Conservation (phyloP, 2,113 vertebrate species). For the Aphyosemion australe region DNA sequence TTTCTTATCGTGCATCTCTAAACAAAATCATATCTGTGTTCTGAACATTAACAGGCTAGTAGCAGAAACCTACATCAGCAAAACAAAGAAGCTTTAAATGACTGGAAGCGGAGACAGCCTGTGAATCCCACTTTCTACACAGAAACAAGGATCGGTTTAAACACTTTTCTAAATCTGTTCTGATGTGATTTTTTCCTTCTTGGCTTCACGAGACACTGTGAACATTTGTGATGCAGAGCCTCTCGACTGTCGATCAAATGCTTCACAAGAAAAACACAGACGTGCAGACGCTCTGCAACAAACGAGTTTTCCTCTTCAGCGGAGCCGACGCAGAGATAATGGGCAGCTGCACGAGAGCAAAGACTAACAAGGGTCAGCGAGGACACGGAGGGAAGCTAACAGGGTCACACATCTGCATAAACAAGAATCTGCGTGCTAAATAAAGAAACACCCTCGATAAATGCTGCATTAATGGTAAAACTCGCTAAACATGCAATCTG, state of each 20-base stretch:
- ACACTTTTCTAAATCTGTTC: conserved; percentile 34
- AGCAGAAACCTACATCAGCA: background rate
- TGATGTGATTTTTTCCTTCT: conserved; percentile 33
- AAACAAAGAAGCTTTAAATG: conserved; percentile 31
- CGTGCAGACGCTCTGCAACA: conserved; percentile 28
- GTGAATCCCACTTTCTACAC: conserved; percentile 34
- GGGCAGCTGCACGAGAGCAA: conserved; percentile 48
- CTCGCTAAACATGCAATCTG: conserved; percentile 37
- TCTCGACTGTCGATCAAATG: conserved; percentile 44
- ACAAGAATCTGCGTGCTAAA: conserved; percentile 53
- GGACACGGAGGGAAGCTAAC: conserved; percentile 48
- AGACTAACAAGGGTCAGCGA: conserved; percentile 63
- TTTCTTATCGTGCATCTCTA: background rate
- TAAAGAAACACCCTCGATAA: conserved; percentile 42
- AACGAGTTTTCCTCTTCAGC: conserved; percentile 57
- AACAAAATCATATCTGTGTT: background rate
- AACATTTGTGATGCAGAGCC: conserved; percentile 35
- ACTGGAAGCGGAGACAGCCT: conserved; percentile 36
- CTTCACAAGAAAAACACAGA: conserved; percentile 26
- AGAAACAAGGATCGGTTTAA: conserved; percentile 44
- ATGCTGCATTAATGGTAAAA: conserved; percentile 28
- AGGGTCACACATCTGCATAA: conserved; percentile 49
- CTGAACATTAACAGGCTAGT: background rate
- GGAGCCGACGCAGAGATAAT: conserved; percentile 43
- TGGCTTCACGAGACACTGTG: conserved; percentile 17